These are phyloP conservation scores for Desoria tigrina DNA, from an alignment of 2,888 invertebrate species.

Conservation along the genomic window DNA sequence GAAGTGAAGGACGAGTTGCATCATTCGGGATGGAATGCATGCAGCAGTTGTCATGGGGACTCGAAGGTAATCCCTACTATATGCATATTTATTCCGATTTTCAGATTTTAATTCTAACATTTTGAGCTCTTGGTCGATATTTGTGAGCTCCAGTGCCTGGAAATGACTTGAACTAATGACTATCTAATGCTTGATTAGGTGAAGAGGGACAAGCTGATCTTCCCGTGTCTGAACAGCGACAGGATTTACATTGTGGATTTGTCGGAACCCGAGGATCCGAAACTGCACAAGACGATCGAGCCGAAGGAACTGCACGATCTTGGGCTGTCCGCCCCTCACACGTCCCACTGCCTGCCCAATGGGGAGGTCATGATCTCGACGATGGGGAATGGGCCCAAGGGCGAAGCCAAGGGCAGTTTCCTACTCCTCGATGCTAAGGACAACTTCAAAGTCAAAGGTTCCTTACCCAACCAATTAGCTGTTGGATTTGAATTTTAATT, in stretches of 20 bases:
- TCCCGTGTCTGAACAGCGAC: slow-evolving; percentile 79
- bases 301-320: slow-evolving; percentile 73
- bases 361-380: slow-evolving; percentile 95
- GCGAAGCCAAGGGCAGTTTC: slow-evolving; percentile 83
- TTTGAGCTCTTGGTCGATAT: too few species aligned
- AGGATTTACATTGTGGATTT: slow-evolving; percentile 83
- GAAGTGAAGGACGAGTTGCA: slow-evolving; percentile 83
- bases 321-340: slow-evolving; percentile 77
- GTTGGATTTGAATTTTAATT: too few species aligned
- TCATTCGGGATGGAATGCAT: slow-evolving; percentile 96
- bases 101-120: too few species aligned
- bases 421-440: slow-evolving; percentile 80
- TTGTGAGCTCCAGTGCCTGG: too few species aligned
- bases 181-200: too few species aligned
- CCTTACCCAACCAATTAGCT: slow-evolving; percentile 26
- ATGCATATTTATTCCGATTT: too few species aligned
- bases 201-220: slow-evolving; percentile 72
- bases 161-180: too few species aligned
- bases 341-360: slow-evolving; percentile 86
- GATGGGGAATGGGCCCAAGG: slow-evolving; percentile 80
- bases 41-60: slow-evolving; percentile 78
- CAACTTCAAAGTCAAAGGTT: slow-evolving; percentile 70
- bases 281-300: slow-evolving; percentile 77
- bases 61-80: too few species aligned
- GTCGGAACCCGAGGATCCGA: slow-evolving; percentile 70